Base-by-base conservation (phyloP, 2,888 invertebrate genomes). In the Habroteleia sp. region DNA sequence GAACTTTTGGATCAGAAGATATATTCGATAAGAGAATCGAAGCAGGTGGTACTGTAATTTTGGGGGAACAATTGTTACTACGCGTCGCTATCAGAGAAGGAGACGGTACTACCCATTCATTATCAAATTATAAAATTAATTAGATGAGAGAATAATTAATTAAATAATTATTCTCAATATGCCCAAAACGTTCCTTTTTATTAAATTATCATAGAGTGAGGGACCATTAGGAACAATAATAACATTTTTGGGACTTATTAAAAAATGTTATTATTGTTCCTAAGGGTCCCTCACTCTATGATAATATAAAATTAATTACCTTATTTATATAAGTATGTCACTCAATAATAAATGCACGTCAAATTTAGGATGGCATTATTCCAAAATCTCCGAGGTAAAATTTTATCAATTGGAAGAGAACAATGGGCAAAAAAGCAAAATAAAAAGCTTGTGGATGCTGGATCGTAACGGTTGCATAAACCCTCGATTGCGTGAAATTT, bases 21-120 rank as follows among this genome's bases (percentile, higher is more conserved):
- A 54, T 81, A 14, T 91, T 90, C 76, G 89, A 90, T 10, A 86
- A 89, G n/a, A 88, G 87, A 11, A 85, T 92, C 52, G 89, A 90
- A 66, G 83, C 89, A 0, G 90, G 91, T 46, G 91, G 90, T 2
- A 87, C 90, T 2, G 91, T 92, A 0, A 89, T 90, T 63, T 83
- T 92, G 35, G 92, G 92, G 1, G 92, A 92, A 80, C 91, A 92
- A 68, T 83, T 92, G 23, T 78, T 91, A 35, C 79, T 92, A 17
- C 87, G 91, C 20, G 91, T 90, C 3, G 87, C 90, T 74, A 90
- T 92, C 6, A 85, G 89, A 54, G 87, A 90, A 8, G 91, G 91
- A 37, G 91, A 92, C 84, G 92, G 92, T 91, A 31, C 11, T n/a
- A n/a, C n/a, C n/a, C n/a, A n/a, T 41, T 8, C 2, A 20, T 20